phyloP scores from a whole-genome alignment of 2,113 vertebrate species.

The Pachypanchax playfairii region DNA sequence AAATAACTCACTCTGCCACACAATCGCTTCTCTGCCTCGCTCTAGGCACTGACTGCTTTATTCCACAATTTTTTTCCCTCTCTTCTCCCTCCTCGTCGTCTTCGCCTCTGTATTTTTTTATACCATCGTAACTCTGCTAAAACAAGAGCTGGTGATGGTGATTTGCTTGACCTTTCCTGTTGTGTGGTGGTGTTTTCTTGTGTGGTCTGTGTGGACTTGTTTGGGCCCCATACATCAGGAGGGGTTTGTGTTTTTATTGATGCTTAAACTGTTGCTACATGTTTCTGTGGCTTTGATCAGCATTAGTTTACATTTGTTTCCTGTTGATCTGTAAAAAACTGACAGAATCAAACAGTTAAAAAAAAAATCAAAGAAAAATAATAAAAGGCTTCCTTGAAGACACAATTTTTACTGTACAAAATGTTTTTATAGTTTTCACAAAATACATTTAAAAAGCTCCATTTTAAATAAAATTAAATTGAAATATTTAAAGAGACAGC shows the following conservation, averaged over 20 bases:
- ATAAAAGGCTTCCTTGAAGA: slow-evolving; percentile 78
- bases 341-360: slow-evolving; percentile 59
- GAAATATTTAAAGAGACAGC: slow-evolving; percentile 84
- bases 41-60: slow-evolving; percentile 76
- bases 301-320: background rate
- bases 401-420: slow-evolving; percentile 85
- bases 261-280: slow-evolving; percentile 44
- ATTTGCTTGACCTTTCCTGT: slow-evolving; percentile 79
- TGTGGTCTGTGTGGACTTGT: slow-evolving; percentile 70
- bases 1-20: slow-evolving; percentile 83
- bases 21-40: slow-evolving; percentile 76
- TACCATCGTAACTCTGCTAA: slow-evolving; percentile 73
- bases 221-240: slow-evolving; percentile 67
- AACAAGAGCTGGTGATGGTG: slow-evolving; percentile 71
- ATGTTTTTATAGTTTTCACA: slow-evolving; percentile 86
- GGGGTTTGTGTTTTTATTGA: slow-evolving; percentile 62
- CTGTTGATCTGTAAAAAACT: slow-evolving; percentile 1
- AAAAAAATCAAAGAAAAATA: background rate
- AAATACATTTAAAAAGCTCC: slow-evolving; percentile 87
- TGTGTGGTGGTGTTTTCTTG: slow-evolving; percentile 68
- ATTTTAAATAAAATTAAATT: slow-evolving; percentile 87
- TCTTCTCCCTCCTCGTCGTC: slow-evolving; percentile 30
- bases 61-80: slow-evolving; percentile 56
- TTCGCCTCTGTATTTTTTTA: slow-evolving; percentile 46
- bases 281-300: background rate